Evolutionary conservation across 2,797 vertebrate species (phyloP).

Genomic region (Spinibarbus caldwelli): DNA sequence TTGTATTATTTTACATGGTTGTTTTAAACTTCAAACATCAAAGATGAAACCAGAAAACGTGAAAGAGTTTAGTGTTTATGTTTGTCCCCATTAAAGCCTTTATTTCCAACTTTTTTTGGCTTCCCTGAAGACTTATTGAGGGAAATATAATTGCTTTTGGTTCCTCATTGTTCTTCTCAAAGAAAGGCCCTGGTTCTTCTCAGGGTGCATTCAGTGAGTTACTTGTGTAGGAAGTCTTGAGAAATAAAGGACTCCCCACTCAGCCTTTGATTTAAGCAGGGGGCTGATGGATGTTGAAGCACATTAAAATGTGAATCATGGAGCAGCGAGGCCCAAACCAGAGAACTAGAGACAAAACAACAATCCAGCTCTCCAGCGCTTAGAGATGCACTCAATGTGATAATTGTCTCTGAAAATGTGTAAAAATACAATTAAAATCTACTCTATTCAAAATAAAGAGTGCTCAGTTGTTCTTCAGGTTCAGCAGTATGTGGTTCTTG

Average conservation of each 20-base stretch:
- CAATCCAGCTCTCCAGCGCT: neutral
- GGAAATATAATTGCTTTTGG: neutral
- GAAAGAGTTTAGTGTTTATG: neutral
- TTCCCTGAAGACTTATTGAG: neutral
- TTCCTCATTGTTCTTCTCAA: conserved; percentile 32
- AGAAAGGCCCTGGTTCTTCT: conserved; percentile 17
- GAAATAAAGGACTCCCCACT: conserved; percentile 29
- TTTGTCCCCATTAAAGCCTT: neutral
- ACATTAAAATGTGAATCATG: conserved; percentile 52
- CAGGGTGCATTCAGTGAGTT: conserved; percentile 6
- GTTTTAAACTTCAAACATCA: neutral
- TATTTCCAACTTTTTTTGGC: neutral
- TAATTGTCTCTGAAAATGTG: neutral
- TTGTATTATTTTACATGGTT: neutral
- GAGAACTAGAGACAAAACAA: neutral
- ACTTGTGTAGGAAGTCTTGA: conserved; percentile 19
- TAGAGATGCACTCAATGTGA: neutral
- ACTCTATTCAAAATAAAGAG: neutral
- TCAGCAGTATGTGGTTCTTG: neutral
- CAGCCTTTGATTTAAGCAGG: conserved; percentile 34
- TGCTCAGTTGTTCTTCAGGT: neutral
- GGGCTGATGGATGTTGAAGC: conserved; percentile 47
- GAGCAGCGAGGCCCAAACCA: conserved; percentile 25
- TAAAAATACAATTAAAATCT: neutral
- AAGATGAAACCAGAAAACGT: neutral